phyloP scores from a whole-genome alignment of 2,797 vertebrate genomes.

The Sciurus carolinensis region DNA sequence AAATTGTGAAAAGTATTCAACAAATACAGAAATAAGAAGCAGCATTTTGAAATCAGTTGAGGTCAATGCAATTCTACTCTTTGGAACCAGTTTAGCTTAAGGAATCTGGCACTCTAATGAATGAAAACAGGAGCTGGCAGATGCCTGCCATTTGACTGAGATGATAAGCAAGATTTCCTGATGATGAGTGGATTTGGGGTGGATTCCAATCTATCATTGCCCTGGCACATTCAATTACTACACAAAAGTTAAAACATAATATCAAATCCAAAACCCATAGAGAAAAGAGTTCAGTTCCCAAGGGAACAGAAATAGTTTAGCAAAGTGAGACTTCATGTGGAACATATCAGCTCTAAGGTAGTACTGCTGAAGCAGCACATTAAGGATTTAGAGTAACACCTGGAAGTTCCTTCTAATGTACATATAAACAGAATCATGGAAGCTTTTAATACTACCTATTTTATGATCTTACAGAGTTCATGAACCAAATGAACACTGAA shows the following conservation, averaged over 20 bases:
- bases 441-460: conserved; percentile 79
- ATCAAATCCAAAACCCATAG: conserved; percentile 84
- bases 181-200: conserved; percentile 71
- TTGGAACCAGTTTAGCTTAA: too few relatives aligned
- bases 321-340: conserved; percentile 77
- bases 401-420: too few relatives aligned
- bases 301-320: conserved; percentile 69
- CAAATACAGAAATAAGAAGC: too few relatives aligned
- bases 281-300: conserved; percentile 74
- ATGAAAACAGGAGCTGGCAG: too few relatives aligned
- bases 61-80: too few relatives aligned
- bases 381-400: too few relatives aligned
- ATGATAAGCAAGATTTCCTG: conserved; percentile 72
- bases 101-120: too few relatives aligned
- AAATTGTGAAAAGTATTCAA: too few relatives aligned
- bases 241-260: conserved; percentile 84
- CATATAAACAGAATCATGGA: not conserved
- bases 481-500: conserved; percentile 78
- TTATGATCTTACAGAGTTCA: conserved; percentile 65
- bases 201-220: conserved; percentile 79
- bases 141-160: too few relatives aligned
- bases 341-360: not conserved
- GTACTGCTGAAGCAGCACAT: too few relatives aligned
- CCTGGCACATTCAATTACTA: conserved; percentile 86
- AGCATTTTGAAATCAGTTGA: too few relatives aligned